These are phyloP conservation scores for Epistrophella euchroma DNA, from an alignment of 2,888 invertebrate genomes.

Conservation along the genomic window DNA sequence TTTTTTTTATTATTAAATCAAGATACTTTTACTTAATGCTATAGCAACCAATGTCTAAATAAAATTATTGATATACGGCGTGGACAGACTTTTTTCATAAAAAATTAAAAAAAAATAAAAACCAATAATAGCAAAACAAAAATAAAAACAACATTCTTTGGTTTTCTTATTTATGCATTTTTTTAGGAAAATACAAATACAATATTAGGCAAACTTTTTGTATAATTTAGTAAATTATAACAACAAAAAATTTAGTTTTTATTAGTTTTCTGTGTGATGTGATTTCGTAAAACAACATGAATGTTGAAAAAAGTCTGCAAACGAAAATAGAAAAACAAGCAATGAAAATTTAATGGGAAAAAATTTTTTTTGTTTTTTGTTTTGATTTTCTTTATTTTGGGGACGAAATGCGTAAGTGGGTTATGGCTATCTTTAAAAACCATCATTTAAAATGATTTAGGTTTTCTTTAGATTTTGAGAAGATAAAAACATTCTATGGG, in stretches of 20 bases:
- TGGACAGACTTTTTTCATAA: conserved; percentile 1
- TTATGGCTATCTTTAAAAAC: neutral
- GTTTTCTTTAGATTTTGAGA: no score
- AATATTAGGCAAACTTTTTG: neutral
- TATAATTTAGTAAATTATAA: neutral
- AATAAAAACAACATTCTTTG: neutral
- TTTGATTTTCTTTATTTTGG: neutral
- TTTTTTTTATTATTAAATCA: neutral
- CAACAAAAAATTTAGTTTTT: neutral
- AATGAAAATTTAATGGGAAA: conserved; percentile 20
- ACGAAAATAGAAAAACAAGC: conserved; percentile 53
- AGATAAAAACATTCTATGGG: no score
- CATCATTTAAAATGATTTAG: neutral
- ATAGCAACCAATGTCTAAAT: neutral
- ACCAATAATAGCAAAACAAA: conserved; percentile 9
- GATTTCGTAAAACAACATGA: conserved; percentile 75
- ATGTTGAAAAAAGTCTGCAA: conserved; percentile 78
- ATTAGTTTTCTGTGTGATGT: conserved; percentile 14
- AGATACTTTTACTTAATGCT: neutral
- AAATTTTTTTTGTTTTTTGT: neutral
- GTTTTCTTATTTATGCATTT: neutral
- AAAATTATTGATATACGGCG: neutral
- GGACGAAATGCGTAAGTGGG: neutral
- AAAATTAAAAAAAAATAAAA: neutral
- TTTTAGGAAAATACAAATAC: neutral